Evolutionary conservation across 2,113 vertebrate genomes (phyloP), one percentile per base, ranked within the genome.

Genomic region (Canis aureus): DNA sequence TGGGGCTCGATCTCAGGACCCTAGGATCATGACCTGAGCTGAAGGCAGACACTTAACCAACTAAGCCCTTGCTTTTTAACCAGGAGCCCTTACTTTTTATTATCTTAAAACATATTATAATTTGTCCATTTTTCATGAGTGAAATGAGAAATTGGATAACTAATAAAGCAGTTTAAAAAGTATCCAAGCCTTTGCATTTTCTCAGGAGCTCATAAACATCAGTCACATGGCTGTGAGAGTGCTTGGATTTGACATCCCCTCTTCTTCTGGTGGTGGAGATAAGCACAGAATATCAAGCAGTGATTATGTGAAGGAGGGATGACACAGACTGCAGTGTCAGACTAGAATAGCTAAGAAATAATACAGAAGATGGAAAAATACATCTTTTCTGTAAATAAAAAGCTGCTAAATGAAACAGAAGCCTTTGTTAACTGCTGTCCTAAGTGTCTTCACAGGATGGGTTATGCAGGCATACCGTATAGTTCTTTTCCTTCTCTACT

Each of bases 91-190:
- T 43, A 43, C 12, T 49, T 89, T 91, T 91, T 85, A 23, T 64
- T 89, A 69, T 64, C 38, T 94, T 86, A 53, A 23, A 43, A 6
- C 29, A 49, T 69, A 27, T 55, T 83, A 35, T 51, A 81, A 95
- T 93, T 64, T 89, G 17, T 38, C 43, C 9, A 12, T 89, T 96
- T 96, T 90, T 93, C 11, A 49, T 57, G 66, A 93, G 49, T 43
- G 74, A 35, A 87, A n/a, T 73, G 38, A 64, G 62, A 88, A 80
- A 69, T 79, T 88, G 27, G 94, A 23, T 86, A 96, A 66, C 59
- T 82, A 95, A 60, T 53, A 92, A 59, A 82, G 74, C 32, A 66
- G 13, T 95, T 96, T 95, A 73, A 93, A 84, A n/a, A 91, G 57
- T n/a, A 57, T 7, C 55, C 74, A 86, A 73, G 55, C 49, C 49